Base-by-base conservation (phyloP, 2,888 invertebrate species). In the Leucophenga montana region DNA sequence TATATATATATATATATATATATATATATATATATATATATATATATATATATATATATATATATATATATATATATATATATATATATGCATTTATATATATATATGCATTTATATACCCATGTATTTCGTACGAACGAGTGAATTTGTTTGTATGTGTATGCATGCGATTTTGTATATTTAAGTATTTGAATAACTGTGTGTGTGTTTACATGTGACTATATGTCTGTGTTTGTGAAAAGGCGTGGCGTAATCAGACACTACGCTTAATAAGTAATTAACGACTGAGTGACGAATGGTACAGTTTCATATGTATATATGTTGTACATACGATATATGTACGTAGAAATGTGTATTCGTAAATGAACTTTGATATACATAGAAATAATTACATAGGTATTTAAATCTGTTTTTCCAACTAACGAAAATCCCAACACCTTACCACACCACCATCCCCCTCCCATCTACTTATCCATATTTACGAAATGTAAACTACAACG, bases 211-310 rank as follows among this genome's bases (percentile, higher is more conserved):
- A n/a, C n/a, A 16, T n/a, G 8, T 56, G 56, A 27, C 8, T 22
- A 54, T 18, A 4, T 54, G 33, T 33, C n/a, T 39, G 20, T 39
- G 44, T 39, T 18, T 61, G 44, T 61, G 72, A 70, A 83, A 74
- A 85, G 80, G 80, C 85, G 85, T 83, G 80, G 85, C 75, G 67
- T 76, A 76, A 71, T 65, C 73, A 75, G 73, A 72, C 71, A 69
- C 71, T 57, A 33, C 70, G 71, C 68, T 20, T 48, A 64, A 48
- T 48, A 64, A 64, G 62, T 64, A 64, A 64, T 64, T 64, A 64
- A 48, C 20, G 2, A 22, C 57, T 14, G 16, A 16, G 18, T 16
- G 61, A 48, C 62, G 62, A 64, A 64, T 64, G 27, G 62, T 64
- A 62, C 62, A 64, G 62, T 64, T 61, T 39, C 61, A 39, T 61